phyloP scores from a whole-genome alignment of 2,797 vertebrate genomes.

The Carcharodon carcharias region DNA sequence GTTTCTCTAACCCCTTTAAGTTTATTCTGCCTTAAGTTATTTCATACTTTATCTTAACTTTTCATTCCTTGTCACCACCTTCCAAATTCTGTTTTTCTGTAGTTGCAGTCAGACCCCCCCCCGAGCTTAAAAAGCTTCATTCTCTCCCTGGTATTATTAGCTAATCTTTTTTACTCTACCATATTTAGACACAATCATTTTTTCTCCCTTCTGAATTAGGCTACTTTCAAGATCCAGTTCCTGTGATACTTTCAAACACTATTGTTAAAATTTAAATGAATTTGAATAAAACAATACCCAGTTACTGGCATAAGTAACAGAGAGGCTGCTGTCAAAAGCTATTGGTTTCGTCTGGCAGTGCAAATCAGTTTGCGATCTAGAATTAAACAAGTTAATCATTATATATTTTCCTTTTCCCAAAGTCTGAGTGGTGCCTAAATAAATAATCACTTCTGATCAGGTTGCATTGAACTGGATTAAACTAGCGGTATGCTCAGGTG shows the following conservation, averaged over 20 bases:
- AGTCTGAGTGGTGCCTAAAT: not conserved
- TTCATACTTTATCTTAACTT: not conserved
- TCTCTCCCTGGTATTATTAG: not conserved
- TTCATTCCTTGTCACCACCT: not conserved
- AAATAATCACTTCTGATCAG: not conserved
- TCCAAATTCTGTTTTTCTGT: not conserved
- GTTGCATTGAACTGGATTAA: not conserved
- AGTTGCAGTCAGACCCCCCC: not conserved
- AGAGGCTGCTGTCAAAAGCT: not conserved
- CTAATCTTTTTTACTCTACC: not conserved
- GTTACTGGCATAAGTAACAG: not conserved
- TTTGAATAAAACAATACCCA: not conserved
- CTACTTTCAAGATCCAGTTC: not conserved
- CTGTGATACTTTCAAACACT: not conserved
- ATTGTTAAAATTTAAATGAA: not conserved
- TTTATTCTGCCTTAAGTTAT: not conserved
- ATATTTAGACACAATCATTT: not conserved
- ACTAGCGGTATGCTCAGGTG: not conserved
- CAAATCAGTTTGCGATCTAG: not conserved
- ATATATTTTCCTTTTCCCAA: not conserved
- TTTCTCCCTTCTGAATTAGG: not conserved
- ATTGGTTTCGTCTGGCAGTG: not conserved
- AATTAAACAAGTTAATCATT: slow-evolving; percentile 6
- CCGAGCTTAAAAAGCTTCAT: not conserved
- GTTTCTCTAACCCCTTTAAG: not conserved